phyloP scores from a whole-genome alignment of 2,113 vertebrate species.

The Hippocampus zosterae region DNA sequence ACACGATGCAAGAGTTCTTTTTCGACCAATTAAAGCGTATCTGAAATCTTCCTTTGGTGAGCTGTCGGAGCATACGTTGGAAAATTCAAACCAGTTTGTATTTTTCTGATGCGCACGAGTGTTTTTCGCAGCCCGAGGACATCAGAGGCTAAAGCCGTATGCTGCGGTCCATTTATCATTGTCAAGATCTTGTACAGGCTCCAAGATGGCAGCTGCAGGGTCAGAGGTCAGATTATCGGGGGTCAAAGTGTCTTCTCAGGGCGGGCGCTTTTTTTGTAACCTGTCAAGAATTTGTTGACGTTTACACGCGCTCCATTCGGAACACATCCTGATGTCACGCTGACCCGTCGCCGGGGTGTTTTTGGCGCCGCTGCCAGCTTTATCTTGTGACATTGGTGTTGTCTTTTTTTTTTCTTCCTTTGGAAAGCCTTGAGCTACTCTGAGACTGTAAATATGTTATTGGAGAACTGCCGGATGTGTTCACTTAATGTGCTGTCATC shows the following conservation, averaged over 20 bases:
- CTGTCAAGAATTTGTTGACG: conserved; percentile 8
- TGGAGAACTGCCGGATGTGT: not conserved
- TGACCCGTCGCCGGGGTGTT: conserved; percentile 29
- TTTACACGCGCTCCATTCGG: conserved; percentile 12
- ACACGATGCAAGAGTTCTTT: not conserved
- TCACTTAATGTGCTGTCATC: conserved; percentile 2
- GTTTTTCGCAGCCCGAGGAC: conserved; percentile 33
- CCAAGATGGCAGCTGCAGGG: conserved; percentile 58
- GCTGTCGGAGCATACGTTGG: not conserved
- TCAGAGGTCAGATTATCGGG: conserved; percentile 18
- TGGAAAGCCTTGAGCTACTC: conserved; percentile 21
- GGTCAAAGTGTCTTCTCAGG: conserved; percentile 24
- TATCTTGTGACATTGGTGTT: conserved; percentile 31
- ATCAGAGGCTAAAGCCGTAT: conserved; percentile 34
- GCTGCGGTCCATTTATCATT: conserved; percentile 50
- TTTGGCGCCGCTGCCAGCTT: conserved; percentile 22
- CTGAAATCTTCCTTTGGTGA: not conserved
- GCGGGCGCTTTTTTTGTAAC: conserved; percentile 28
- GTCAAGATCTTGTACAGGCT: conserved; percentile 43
- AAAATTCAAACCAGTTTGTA: conserved; percentile 20
- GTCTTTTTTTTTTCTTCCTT: conserved; percentile 12
- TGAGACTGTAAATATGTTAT: not conserved
- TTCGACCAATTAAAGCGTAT: not conserved
- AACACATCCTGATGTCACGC: conserved; percentile 10
- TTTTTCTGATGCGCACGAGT: not conserved